phyloP scores from a whole-genome alignment of 2,797 vertebrate genomes.

The Babyrousa celebensis region DNA sequence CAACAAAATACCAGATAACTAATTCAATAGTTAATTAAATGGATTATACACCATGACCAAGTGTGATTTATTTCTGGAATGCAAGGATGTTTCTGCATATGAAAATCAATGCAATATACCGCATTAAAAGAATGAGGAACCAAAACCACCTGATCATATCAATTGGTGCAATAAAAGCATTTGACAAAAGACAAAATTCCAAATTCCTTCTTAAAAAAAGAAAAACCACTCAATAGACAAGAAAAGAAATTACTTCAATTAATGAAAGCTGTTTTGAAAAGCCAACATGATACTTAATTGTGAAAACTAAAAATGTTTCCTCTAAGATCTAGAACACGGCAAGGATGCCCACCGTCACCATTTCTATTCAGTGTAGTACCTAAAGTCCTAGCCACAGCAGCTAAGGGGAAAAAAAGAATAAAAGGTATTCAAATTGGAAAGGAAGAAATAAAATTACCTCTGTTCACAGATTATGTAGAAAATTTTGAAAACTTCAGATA shows the following conservation, averaged over 20 bases:
- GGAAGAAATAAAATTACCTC: not conserved
- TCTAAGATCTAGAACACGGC: not conserved
- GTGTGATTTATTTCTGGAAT: not conserved
- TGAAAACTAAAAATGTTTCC: not conserved
- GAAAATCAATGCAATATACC: not conserved
- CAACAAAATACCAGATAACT: not conserved
- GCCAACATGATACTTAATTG: not conserved
- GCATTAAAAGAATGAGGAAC: not conserved
- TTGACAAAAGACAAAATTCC: not conserved
- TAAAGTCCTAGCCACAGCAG: not conserved
- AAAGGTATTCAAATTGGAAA: not conserved
- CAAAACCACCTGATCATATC: not conserved
- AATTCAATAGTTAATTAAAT: not conserved
- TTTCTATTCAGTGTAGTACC: not conserved
- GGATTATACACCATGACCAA: not conserved
- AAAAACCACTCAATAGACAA: not conserved
- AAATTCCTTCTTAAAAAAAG: not conserved
- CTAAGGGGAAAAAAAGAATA: not conserved
- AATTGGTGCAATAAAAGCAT: not conserved
- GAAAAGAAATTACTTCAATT: not conserved
- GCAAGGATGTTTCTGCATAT: not conserved
- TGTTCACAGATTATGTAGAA: not conserved
- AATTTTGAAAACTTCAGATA: not conserved
- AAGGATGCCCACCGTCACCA: not conserved
- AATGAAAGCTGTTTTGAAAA: not conserved